Base-by-base conservation (phyloP, 2,888 invertebrate genomes). In the Heliconius ethilla region DNA sequence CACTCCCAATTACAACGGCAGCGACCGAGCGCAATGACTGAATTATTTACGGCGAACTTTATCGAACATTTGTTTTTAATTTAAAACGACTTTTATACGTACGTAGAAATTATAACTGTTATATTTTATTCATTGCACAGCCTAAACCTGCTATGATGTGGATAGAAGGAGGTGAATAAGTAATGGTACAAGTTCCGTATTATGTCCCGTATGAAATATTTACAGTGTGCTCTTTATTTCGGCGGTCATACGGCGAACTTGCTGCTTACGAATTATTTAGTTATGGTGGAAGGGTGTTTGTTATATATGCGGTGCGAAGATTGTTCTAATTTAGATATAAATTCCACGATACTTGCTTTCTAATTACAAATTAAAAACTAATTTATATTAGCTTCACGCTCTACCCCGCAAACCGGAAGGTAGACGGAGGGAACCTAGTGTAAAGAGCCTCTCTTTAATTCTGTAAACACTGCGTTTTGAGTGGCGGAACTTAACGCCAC, bases 41-140 rank as follows among this genome's bases (percentile, higher is more conserved):
- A 91, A 91, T 91, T 89, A 91, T 91, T 89, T 87, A 91, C 85
- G 82, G 82, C 84, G 82, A 87, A 90, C 89, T 90, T 88, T 89
- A 87, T 87, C 85, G 86, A 88, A 87, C 87, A 89, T 91, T 88
- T 89, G 89, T 90, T 90, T 90, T 91, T 89, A 89, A 90, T 88
- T 86, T 87, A 86, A 86, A 87, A 86, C 84, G 84, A 86, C 85
- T 87, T 85, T 85, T 85, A 85, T 84, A 84, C 81, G 81, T 84
- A 84, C 83, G 82, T 75, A 83, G 83, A 85, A 86, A 87, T 87
- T 86, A 86, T 85, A 85, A 84, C 83, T 80, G 83, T 78, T 75
- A 82, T 89, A 82, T 84, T 86, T 87, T 86, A 88, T 88, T 88
- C 86, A 89, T 81, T 63, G 81, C 75, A 80, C 80, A 82, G 83